A percentile compares a stretch with the other conserved stretches of the same genome.
Evolutionary conservation across 1,140 invertebrate genomes (phyloP).

Genomic region (Colletes gigas): DNA sequence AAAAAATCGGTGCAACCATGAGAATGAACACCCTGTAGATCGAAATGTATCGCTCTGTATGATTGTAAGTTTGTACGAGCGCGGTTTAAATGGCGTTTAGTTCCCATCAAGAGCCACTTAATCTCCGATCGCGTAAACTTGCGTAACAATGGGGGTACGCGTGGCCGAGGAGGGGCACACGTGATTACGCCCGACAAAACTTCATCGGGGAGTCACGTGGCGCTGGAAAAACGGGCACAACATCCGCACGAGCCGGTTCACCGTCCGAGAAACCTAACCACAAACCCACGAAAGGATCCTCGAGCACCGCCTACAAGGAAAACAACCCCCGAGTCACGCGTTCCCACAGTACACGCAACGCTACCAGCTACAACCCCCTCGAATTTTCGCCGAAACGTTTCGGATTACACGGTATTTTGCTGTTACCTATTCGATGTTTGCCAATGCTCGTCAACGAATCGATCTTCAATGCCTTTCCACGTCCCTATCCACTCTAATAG

Average conservation of each 20-base stretch:
- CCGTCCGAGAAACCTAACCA: conserved; percentile 56
- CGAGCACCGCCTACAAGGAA: conserved; percentile 61
- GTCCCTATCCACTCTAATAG: no score
- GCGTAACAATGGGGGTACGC: conserved; percentile 64
- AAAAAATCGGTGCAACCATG: no score
- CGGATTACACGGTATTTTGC: conserved; percentile 53
- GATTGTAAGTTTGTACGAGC: conserved; percentile 34
- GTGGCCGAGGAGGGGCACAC: conserved; percentile 48
- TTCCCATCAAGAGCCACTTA: conserved; percentile 79
- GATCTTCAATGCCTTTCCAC: neutral
- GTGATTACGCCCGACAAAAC: conserved; percentile 76
- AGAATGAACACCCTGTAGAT: no score
- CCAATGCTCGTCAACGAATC: neutral
- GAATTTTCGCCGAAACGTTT: conserved; percentile 48
- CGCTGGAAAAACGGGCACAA: conserved; percentile 72
- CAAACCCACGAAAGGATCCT: conserved; percentile 56
- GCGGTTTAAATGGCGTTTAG: conserved; percentile 68
- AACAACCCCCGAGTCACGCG: conserved; percentile 71
- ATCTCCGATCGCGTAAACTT: conserved; percentile 73
- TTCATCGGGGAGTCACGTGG: conserved; percentile 71
- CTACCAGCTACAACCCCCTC: conserved; percentile 32
- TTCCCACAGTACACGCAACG: conserved; percentile 73
- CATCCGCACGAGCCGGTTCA: conserved; percentile 30
- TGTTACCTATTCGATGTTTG: conserved; percentile 9
- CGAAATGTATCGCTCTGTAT: neutral